Base-by-base conservation (phyloP, 2,888 invertebrate species). In the Penaeus monodon region DNA sequence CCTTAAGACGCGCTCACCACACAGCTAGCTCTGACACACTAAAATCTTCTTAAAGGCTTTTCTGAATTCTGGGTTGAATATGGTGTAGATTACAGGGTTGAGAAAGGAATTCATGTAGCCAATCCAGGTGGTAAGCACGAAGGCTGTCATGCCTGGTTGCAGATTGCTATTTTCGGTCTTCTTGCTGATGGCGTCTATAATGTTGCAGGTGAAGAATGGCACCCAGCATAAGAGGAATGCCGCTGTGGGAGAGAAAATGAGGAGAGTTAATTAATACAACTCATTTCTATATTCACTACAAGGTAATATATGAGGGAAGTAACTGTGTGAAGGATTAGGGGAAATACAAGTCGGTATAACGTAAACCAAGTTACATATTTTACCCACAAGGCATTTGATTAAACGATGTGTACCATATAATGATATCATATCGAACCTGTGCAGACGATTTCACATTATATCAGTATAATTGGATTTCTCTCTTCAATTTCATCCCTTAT, bases 141-240 rank as follows among this genome's bases (percentile, higher is more conserved):
- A 99, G 81, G 96, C 96, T 38, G 96, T 96, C 91, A 98, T 95
- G 44, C 97, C 96, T 0, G 97, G 96, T 90, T 96, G 95, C 24
- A 84, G 66, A 92, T 96, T 97, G 90, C 95, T 94, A 91, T 95
- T 94, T 81, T 94, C 94, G 91, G 96, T 93, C 93, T 98, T 97
- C 91, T 96, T 96, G 94, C 99, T 99, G 92, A 99, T 95, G 20
- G 99, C 99, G 92, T 98, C 98, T 94, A 98, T 95, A 90, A 99
- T 97, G 93, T 98, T 98, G 93, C 98, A 98, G 2, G 98, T 97
- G 95, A 99, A 99, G 94, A 99, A 99, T 66, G 99, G 99, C 89
- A 98, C 96, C 99, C 99, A 99, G 93, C 99, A 99, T 92, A 98
- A 95, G 73, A 99, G 95, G 93, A 99, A 99, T 4, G 99, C 98